These are phyloP conservation scores for Dione vanillae DNA, from an alignment of 2,888 invertebrate genomes.

Conservation along the genomic window DNA sequence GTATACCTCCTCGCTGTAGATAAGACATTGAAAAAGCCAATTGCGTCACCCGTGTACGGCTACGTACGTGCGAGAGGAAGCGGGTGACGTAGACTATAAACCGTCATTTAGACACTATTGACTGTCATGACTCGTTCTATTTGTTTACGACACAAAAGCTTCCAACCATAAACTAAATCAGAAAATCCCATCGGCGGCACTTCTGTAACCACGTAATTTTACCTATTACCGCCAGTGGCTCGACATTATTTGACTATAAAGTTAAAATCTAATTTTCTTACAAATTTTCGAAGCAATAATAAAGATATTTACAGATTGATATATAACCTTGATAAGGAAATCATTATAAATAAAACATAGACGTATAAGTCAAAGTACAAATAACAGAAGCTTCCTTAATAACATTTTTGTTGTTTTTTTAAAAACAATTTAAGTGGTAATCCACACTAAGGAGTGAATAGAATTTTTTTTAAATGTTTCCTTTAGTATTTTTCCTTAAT, in stretches of 20 bases:
- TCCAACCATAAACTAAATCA: conserved; percentile 44
- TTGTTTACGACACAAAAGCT: conserved; percentile 65
- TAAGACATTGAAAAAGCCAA: conserved; percentile 84
- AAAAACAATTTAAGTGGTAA: no score
- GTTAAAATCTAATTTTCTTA: no score
- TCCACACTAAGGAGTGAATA: no score
- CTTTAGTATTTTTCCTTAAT: no score
- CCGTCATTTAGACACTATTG: conserved; percentile 76
- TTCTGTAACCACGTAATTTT: neutral
- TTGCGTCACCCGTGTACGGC: conserved; percentile 80
- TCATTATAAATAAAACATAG: no score
- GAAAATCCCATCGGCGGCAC: conserved; percentile 30
- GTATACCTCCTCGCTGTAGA: conserved; percentile 80
- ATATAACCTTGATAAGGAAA: no score
- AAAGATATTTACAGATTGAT: no score
- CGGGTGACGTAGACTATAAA: conserved; percentile 73
- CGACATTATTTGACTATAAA: neutral
- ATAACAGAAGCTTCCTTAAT: no score
- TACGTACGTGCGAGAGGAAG: conserved; percentile 81
- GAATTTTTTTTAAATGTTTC: no score
- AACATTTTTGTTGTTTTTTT: no score
- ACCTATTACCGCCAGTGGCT: neutral
- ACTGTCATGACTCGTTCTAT: conserved; percentile 68
- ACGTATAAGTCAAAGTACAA: no score
- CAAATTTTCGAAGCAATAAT: no score